Evolutionary conservation across 2,797 vertebrate species (phyloP).

Genomic region (Hypotaenidia okinawae): DNA sequence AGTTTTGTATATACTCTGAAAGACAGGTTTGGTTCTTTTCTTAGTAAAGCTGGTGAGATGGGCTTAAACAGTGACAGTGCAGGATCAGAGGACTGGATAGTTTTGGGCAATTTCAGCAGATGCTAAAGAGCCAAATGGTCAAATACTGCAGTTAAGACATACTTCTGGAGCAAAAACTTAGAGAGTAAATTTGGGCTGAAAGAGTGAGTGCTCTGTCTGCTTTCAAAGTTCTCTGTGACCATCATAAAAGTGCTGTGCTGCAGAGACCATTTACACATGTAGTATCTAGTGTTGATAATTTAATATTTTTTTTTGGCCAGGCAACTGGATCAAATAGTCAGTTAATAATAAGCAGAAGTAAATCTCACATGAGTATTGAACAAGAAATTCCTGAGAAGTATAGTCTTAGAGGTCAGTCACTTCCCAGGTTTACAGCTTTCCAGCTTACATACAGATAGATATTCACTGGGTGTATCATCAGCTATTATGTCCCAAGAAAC

Average conservation of each 20-base stretch:
- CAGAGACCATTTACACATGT: not conserved
- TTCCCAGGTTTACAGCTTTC: not conserved
- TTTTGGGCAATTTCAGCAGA: not conserved
- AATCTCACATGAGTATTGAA: not conserved
- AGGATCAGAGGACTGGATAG: not conserved
- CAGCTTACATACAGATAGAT: not conserved
- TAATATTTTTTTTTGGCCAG: not conserved
- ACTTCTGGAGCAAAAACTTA: not conserved
- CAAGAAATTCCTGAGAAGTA: not conserved
- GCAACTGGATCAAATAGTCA: not conserved
- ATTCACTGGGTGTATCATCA: not conserved
- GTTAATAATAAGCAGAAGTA: not conserved
- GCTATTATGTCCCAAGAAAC: not conserved
- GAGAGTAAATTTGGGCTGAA: not conserved
- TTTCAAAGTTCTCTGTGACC: not conserved
- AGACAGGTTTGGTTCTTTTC: not conserved
- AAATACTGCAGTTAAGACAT: not conserved
- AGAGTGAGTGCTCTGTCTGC: not conserved
- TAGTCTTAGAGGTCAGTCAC: not conserved
- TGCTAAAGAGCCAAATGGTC: not conserved
- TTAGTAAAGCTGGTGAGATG: not conserved
- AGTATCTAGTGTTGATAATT: not conserved
- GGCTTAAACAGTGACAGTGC: not conserved
- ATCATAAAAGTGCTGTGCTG: not conserved
- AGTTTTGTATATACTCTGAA: not conserved